A percentile compares a stretch with the other conserved stretches of the same genome.
phyloP scores from a whole-genome alignment of 2,113 vertebrate species.

The Gavialis gangeticus region DNA sequence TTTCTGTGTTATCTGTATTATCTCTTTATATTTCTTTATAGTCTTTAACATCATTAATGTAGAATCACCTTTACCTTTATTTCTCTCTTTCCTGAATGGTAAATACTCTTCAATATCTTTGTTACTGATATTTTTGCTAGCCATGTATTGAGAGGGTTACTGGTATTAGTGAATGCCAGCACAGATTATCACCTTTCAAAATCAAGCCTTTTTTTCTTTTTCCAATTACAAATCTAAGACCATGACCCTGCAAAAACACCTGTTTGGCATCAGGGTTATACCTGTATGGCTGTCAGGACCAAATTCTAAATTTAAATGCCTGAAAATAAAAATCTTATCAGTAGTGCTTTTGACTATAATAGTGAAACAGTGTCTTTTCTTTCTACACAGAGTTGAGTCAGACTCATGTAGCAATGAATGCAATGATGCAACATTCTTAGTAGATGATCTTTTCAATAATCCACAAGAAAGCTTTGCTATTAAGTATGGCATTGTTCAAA shows the following conservation, averaged over 20 bases:
- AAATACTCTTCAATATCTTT: no score
- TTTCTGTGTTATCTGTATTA: neutral
- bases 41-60: neutral
- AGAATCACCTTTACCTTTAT: neutral
- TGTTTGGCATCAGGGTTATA: neutral
- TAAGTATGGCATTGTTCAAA: neutral
- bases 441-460: neutral
- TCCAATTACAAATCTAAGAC: neutral
- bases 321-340: rapidly evolving
- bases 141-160: neutral
- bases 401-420: neutral
- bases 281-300: neutral
- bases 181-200: neutral
- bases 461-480: neutral
- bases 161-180: neutral
- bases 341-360: rapidly evolving
- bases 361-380: neutral
- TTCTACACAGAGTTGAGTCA: constrained; percentile 28
- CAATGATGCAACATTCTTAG: neutral
- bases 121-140: no score
- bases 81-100: neutral
- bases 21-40: neutral
- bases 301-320: neutral
- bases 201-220: neutral
- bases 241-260: neutral